Base-by-base conservation (phyloP, 2,797 vertebrate genomes). In the Cygnus olor region DNA sequence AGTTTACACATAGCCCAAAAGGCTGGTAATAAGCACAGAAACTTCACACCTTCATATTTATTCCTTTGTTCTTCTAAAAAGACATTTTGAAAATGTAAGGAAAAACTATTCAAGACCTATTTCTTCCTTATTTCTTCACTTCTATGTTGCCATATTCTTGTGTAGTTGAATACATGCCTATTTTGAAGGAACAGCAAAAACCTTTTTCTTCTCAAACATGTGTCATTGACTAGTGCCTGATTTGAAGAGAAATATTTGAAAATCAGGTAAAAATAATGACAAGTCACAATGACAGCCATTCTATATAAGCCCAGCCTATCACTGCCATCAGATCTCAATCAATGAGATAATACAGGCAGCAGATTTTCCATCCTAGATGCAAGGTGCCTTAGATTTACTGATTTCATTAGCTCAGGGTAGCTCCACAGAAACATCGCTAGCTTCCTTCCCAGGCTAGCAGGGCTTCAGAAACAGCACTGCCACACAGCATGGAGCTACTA, bases 401-500 rank as follows among this genome's bases (percentile, higher is more conserved):
- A 66, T 49, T 76, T 70, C 88, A n/a, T 70, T 9, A 71, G 74
- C 88, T 71, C 27, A 8, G 42, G 47, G 68, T 53, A 82, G 57
- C 60, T 64, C 4, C 2, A 2, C 7, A 58, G 73, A 32, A 83
- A 7, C 66, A 24, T 18, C 11, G 28, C 53, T 34, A 6, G 0
- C 4, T 40, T 11, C 24, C 61, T 14, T 38, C 15, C 61, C 77
- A 72, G 61, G 82, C 80, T 80, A 79, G 88, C 66, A 2, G 22
- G 51, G 20, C 73, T 69, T 13, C 60, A 77, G 76, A 32, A 90
- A 12, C 60, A 71, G 85, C 88, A 12, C 30, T 2, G 10, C 20
- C 80, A 56, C 85, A 38, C 94, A 91, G 90, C 85, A 45, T 0
- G 53, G 51, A 70, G 78, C 68, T 53, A 21, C 94, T 92, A 76